Base-by-base conservation (phyloP, 1,140 invertebrate genomes). In the Pachyrhynchus sulphureomaculatus region DNA sequence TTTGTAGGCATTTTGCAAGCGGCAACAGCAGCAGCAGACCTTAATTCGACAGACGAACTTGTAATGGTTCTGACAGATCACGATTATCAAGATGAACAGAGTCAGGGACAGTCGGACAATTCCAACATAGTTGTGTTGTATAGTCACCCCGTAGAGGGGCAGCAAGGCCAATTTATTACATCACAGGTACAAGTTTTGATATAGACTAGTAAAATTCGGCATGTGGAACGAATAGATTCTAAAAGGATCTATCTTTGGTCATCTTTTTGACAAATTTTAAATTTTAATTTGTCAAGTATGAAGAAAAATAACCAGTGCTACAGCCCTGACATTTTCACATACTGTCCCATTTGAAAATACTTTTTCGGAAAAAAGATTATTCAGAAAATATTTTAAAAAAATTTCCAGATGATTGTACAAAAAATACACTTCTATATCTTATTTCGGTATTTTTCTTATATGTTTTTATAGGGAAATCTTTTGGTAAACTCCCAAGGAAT, bases 81-180 rank as follows among this genome's bases (percentile, higher is more conserved):
- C 23, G 75, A 77, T 65, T 77, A 77, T 45, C 69, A 69, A 18
- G 73, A 76, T 51, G 73, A 67, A 36, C 64, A 68, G 20, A 64
- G 78, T 65, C 62, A 75, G 12, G 75, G 79, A 33, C 60, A 75
- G 26, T 61, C 72, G 29, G 77, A 82, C 47, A 82, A 82, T 72
- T 79, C 81, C 4, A 84, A 83, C 64, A 83, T 83, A 69, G 82
- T 84, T 18, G 82, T 84, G 24, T 77, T 84, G n/a, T 84, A 83
- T 52, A 83, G 81, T 69, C 82, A 84, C 70, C 78, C 79, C 26
- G 75, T 82, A 21, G 78, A 81, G 69, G 77, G 79, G 41, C 75
- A 78, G 69, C 76, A 77, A 64, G 81, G 81, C 55, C 79, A 82
- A 67, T 83, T 68, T 64, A 75, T 75, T 49, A 72, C 72, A 20